Evolutionary conservation across 1,140 invertebrate species (phyloP).

Genomic region (Caenorhabditis tropicalis): DNA sequence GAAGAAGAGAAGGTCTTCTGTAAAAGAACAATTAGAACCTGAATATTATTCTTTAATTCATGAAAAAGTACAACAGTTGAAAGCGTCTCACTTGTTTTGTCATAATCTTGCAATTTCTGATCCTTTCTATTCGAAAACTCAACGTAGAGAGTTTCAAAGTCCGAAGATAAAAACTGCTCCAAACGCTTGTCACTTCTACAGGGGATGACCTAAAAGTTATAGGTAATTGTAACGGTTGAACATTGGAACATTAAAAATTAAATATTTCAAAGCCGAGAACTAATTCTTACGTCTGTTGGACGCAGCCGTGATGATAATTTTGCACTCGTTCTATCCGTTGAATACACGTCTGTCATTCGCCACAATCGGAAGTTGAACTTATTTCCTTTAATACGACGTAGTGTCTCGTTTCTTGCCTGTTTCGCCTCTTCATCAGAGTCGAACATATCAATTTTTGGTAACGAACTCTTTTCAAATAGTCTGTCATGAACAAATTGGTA

Average conservation of each 20-base stretch:
- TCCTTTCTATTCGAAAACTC: neutral
- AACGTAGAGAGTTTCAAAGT: neutral
- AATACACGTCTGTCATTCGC: slow-evolving; percentile 51
- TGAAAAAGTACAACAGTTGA: no score
- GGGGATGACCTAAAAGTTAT: neutral
- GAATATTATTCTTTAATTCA: neutral
- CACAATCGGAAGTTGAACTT: slow-evolving; percentile 57
- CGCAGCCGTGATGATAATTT: neutral
- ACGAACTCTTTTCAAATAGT: slow-evolving; percentile 40
- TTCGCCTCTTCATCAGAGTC: slow-evolving; percentile 41
- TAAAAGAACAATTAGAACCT: neutral
- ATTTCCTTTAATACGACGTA: slow-evolving; percentile 38
- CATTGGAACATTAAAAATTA: no score
- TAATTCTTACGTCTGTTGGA: neutral
- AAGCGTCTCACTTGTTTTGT: neutral
- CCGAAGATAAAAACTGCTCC: neutral
- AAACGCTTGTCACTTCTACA: neutral
- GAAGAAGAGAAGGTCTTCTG: slow-evolving; percentile 56
- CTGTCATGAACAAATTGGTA: slow-evolving; percentile 61
- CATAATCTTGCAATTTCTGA: neutral
- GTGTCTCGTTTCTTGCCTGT: neutral
- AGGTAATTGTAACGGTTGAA: neutral
- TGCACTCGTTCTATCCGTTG: slow-evolving; percentile 22
- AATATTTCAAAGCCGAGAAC: no score
- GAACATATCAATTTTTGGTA: slow-evolving; percentile 19